Evolutionary conservation across 1,140 invertebrate species (phyloP).

Genomic region (Eriosoma lanigerum): DNA sequence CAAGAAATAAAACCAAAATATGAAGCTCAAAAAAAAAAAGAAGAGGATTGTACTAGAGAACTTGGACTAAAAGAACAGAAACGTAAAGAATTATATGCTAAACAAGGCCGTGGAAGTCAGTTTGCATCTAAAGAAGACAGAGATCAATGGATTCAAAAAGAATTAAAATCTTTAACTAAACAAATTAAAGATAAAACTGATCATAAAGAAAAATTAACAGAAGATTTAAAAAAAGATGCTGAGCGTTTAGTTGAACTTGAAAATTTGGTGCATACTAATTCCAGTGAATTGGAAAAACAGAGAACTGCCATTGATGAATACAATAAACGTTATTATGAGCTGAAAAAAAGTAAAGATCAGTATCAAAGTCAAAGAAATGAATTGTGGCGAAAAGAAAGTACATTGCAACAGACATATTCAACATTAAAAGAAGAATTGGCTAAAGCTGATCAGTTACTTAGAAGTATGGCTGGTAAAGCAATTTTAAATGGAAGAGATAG

Average conservation of each 20-base stretch:
- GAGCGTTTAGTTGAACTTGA: constrained; percentile 80
- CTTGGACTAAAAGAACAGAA: constrained; percentile 96
- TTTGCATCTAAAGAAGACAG: constrained; percentile 95
- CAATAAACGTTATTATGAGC: constrained; percentile 93
- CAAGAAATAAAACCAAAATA: constrained; percentile 88
- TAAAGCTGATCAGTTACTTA: constrained; percentile 90
- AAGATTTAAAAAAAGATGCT: constrained; percentile 84
- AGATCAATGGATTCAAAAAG: constrained; percentile 96
- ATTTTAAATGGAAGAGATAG: constrained; percentile 95
- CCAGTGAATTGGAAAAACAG: constrained; percentile 84
- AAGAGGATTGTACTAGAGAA: constrained; percentile 84
- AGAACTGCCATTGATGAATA: constrained; percentile 89
- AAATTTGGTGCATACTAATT: constrained; percentile 69
- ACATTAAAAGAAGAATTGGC: constrained; percentile 92
- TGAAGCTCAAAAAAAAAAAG: constrained; percentile 88
- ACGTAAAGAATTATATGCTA: constrained; percentile 96
- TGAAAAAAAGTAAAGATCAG: constrained; percentile 92
- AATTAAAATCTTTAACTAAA: constrained; percentile 83
- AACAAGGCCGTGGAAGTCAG: constrained; percentile 95
- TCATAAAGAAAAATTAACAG: constrained; percentile 80
- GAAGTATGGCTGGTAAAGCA: constrained; percentile 96
- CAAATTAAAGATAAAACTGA: constrained; percentile 88
- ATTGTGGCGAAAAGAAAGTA: constrained; percentile 92
- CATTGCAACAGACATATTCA: constrained; percentile 86
- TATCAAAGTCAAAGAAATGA: constrained; percentile 92